phyloP scores from a whole-genome alignment of 2,888 invertebrate genomes.

The Branchellion lobata region DNA sequence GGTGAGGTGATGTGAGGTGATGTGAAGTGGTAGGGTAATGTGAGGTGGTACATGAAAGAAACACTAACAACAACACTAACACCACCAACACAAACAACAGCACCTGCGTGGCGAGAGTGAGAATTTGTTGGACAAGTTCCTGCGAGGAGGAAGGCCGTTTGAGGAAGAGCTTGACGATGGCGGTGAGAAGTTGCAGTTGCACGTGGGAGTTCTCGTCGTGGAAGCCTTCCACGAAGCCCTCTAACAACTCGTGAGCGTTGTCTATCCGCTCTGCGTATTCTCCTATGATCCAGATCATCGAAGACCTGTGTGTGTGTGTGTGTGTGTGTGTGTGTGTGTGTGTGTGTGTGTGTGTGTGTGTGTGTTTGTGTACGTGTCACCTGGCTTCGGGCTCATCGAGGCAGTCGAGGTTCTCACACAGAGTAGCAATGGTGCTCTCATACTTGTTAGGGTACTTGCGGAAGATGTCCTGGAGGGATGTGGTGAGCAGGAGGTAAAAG shows the following conservation, averaged over 20 bases:
- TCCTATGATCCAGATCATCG: slow-evolving; percentile 87
- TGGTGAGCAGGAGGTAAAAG: neutral
- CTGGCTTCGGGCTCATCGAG: slow-evolving; percentile 94
- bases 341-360: neutral
- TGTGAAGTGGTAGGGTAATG: too few relatives aligned
- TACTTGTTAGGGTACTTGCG: slow-evolving; percentile 96
- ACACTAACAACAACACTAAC: too few relatives aligned
- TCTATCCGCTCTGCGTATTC: slow-evolving; percentile 99
- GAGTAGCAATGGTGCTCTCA: slow-evolving; percentile 96
- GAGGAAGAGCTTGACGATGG: slow-evolving; percentile 95
- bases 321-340: neutral
- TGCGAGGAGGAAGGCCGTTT: slow-evolving; percentile 97
- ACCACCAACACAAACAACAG: too few relatives aligned
- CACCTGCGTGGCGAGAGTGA: slow-evolving; percentile 64
- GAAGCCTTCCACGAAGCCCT: slow-evolving; percentile 96
- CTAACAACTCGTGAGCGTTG: slow-evolving; percentile 95
- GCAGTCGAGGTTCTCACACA: slow-evolving; percentile 97
- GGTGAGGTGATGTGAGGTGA: too few relatives aligned
- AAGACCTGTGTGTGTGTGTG: slow-evolving; percentile 69
- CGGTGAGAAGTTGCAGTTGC: slow-evolving; percentile 91
- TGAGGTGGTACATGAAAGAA: neutral
- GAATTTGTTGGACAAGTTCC: slow-evolving; percentile 89
- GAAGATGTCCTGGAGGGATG: slow-evolving; percentile 66
- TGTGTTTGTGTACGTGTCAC: too few relatives aligned
- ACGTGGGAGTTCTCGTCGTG: slow-evolving; percentile 90